Base-by-base conservation (phyloP, 1,140 invertebrate genomes). In the Aricia agestis region DNA sequence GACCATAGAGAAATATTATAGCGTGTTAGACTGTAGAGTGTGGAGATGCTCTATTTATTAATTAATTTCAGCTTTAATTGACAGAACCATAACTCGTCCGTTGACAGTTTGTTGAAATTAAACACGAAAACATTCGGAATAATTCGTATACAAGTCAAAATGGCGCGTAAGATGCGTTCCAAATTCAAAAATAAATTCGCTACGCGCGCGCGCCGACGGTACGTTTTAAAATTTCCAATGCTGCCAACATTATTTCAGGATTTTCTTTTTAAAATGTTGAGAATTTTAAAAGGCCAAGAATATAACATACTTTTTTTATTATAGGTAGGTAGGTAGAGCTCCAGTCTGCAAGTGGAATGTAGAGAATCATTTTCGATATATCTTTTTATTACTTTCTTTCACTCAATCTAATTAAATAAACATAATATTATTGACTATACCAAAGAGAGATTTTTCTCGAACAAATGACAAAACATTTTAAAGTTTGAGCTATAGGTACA, bases 161-260 rank as follows among this genome's bases (percentile, higher is more conserved):
- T 86, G 86, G 86, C 84, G 83, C 81, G 81, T 83, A 81, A 86
- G 84, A 86, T 85, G 87, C 88, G 86, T 90, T 89, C 88, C 82
- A 90, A 90, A 87, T 90, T 88, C 88, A 89, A 90, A 90, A 90
- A 90, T 90, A 90, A 87, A 87, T 89, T 86, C 78, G 84, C 84
- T 77, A 81, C 81, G 81, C 82, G 75, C 79, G 78, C 81, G 79
- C 77, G 81, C 78, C 74, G 72, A 72, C 78, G 76, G 65, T 71
- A 76, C 78, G 81, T 88, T 90, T 90, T 88, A 89, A 88, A 89
- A 89, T 90, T 83, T 83, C 89, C 79, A 76, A 71, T 73, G 75
- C 72, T 74, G 74, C 74, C 70, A 72, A 19, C 25, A 66, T 57
- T 36, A 9, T 25, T 74, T 63, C 25, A 31, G 17, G 17, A 36